phyloP scores from a whole-genome alignment of 2,888 invertebrate genomes.

The Ganaspis brasiliensis region DNA sequence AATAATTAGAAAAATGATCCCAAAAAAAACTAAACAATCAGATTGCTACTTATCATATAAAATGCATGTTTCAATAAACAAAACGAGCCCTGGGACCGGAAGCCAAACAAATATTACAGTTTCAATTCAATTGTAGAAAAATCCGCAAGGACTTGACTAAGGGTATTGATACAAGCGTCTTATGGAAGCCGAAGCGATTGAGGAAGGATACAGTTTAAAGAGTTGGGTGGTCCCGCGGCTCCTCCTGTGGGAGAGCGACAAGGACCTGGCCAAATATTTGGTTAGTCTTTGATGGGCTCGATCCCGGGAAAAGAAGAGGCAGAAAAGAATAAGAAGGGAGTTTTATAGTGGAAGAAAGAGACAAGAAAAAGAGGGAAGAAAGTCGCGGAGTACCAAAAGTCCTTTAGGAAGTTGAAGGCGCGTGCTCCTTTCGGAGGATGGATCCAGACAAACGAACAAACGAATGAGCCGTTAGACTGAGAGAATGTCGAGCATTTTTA shows the following conservation, averaged over 20 bases:
- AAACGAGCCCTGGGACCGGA: background rate
- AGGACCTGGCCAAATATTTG: slow-evolving; percentile 79
- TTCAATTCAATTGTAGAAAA: slow-evolving; percentile 35
- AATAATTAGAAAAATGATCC: too few relatives aligned
- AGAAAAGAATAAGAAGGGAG: slow-evolving; percentile 49
- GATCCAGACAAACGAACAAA: slow-evolving; percentile 67
- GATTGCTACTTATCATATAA: too few relatives aligned
- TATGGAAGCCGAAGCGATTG: slow-evolving; percentile 55
- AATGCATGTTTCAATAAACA: slow-evolving; percentile 8
- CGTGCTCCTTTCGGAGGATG: slow-evolving; percentile 60
- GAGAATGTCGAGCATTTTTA: slow-evolving; percentile 79
- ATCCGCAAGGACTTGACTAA: slow-evolving; percentile 28
- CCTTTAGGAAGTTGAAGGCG: slow-evolving; percentile 58
- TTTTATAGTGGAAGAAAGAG: slow-evolving; percentile 18
- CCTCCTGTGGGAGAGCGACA: slow-evolving; percentile 59
- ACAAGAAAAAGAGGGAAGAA: slow-evolving; percentile 48
- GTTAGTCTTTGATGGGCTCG: slow-evolving; percentile 72
- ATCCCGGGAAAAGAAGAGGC: slow-evolving; percentile 55
- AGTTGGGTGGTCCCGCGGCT: slow-evolving; percentile 61
- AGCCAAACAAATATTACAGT: slow-evolving; percentile 23
- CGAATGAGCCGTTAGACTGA: slow-evolving; percentile 76
- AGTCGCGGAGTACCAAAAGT: slow-evolving; percentile 58
- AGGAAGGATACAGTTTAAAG: slow-evolving; percentile 67
- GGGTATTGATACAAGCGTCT: slow-evolving; percentile 68
- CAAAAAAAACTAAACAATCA: background rate